These are phyloP conservation scores for Hippopotamus amphibius DNA, from an alignment of 2,113 vertebrate species.

Conservation along the genomic window DNA sequence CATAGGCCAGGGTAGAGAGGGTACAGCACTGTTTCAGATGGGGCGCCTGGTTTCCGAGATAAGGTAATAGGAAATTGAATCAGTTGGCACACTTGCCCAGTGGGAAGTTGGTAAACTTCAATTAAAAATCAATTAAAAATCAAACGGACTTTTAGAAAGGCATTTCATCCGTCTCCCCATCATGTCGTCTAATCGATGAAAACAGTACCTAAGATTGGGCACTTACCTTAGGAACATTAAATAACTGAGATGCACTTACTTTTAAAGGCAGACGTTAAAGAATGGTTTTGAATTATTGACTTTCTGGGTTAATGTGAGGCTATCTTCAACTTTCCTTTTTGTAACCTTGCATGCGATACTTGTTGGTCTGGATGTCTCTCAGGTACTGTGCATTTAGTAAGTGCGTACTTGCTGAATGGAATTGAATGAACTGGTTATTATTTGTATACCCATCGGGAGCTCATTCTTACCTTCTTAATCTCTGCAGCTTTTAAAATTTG, in stretches of 20 bases:
- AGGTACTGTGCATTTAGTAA: not conserved
- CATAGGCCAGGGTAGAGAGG: not conserved
- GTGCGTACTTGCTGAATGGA: slow-evolving; percentile 56
- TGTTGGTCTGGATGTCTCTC: slow-evolving; percentile 32
- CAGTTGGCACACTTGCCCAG: not conserved
- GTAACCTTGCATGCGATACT: slow-evolving; percentile 40
- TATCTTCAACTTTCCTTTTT: not conserved
- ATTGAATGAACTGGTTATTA: not conserved
- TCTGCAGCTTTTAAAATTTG: slow-evolving; percentile 1
- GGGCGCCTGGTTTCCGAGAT: slow-evolving; percentile 2
- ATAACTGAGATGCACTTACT: not conserved
- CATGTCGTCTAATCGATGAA: not conserved
- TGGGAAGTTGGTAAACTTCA: slow-evolving; percentile 51
- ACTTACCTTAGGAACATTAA: not conserved
- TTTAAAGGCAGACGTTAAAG: not conserved
- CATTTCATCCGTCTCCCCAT: slow-evolving; percentile 38
- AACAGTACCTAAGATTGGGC: not conserved
- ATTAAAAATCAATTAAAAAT: slow-evolving; percentile 42
- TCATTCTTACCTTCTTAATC: not conserved
- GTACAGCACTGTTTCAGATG: slow-evolving; percentile 13
- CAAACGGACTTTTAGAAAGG: slow-evolving; percentile 15
- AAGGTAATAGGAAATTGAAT: slow-evolving; percentile 25
- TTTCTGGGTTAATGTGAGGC: slow-evolving; percentile 44
- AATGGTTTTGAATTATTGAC: slow-evolving; percentile 33
- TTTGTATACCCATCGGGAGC: not conserved